A percentile compares a stretch with the other conserved stretches of the same genome.
Conservation (phyloP, 2,113 vertebrate genomes). For the Polypterus bichir region DNA sequence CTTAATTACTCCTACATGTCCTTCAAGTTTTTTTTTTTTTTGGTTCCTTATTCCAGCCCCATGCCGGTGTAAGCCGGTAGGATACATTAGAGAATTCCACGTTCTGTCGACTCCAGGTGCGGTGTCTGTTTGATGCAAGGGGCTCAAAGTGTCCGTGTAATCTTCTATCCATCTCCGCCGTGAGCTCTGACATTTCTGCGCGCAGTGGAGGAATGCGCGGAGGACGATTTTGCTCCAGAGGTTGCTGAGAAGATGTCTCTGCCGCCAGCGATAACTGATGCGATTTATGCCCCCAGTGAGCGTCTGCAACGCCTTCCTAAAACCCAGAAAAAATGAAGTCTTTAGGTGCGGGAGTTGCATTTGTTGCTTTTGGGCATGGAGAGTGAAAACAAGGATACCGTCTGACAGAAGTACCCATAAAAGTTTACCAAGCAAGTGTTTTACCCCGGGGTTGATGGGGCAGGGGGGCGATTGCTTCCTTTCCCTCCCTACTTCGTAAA, state of each 20-base stretch:
- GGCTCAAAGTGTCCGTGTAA: slow-evolving; percentile 41
- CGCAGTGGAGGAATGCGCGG: slow-evolving; percentile 37
- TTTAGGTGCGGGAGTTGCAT: slow-evolving; percentile 14
- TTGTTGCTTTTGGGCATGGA: slow-evolving; percentile 9
- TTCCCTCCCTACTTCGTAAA: too few species aligned
- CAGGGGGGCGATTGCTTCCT: too few species aligned
- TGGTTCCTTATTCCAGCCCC: not conserved
- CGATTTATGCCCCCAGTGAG: slow-evolving; percentile 35
- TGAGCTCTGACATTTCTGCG: slow-evolving; percentile 36
- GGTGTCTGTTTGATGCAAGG: slow-evolving; percentile 33
- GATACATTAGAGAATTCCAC: slow-evolving; percentile 21
- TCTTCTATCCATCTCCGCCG: slow-evolving; percentile 38
- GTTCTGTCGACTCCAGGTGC: slow-evolving; percentile 25
- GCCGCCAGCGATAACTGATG: slow-evolving; percentile 36
- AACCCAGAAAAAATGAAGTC: slow-evolving; percentile 10
- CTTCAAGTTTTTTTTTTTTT: slow-evolving; percentile 14
- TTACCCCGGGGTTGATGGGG: too few species aligned
- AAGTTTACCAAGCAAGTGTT: slow-evolving; percentile 6
- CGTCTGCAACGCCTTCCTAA: slow-evolving; percentile 26
- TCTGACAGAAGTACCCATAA: slow-evolving; percentile 8
- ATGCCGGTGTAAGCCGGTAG: slow-evolving; percentile 16
- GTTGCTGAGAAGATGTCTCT: slow-evolving; percentile 28
- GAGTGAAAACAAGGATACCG: slow-evolving; percentile 6
- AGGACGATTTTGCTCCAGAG: slow-evolving; percentile 24
- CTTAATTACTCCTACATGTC: slow-evolving; percentile 1